These are phyloP conservation scores for Heliothis virescens DNA, from an alignment of 1,140 invertebrate species.

Conservation along the genomic window DNA sequence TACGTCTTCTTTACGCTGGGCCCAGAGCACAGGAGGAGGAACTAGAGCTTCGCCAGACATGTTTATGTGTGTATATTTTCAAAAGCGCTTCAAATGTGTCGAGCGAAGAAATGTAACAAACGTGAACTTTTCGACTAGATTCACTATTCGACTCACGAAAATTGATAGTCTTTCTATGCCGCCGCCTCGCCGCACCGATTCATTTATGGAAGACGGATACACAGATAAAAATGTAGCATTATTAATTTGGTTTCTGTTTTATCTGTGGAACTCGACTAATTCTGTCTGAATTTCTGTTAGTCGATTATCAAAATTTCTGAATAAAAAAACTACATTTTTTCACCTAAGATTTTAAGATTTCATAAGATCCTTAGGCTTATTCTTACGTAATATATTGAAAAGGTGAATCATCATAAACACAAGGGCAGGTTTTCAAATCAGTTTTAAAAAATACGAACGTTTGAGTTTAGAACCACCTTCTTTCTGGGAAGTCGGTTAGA, in stretches of 20 bases:
- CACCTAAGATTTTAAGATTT: too few species aligned
- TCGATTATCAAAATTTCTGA: too few species aligned
- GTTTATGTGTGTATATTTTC: conserved; percentile 20
- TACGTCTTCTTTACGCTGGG: conserved; percentile 93
- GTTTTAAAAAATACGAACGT: too few species aligned
- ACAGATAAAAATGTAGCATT: conserved; percentile 40
- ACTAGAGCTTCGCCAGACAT: conserved; percentile 82
- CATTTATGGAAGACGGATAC: conserved; percentile 60
- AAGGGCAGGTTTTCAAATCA: too few species aligned
- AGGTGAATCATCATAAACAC: too few species aligned
- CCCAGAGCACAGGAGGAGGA: conserved; percentile 96
- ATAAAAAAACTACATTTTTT: too few species aligned
- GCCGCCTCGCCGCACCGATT: conserved; percentile 52
- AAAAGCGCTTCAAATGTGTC: not conserved
- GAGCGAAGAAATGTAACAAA: conserved; percentile 26
- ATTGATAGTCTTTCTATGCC: conserved; percentile 42
- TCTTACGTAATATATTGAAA: too few species aligned
- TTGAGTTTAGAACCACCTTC: too few species aligned
- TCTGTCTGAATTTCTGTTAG: too few species aligned
- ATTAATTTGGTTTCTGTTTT: not conserved
- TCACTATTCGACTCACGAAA: conserved; percentile 53
- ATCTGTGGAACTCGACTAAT: conserved; percentile 7
- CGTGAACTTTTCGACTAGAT: conserved; percentile 48
- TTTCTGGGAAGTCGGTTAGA: too few species aligned
- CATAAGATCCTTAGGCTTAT: too few species aligned